A percentile compares a stretch with the other conserved stretches of the same genome.
phyloP scores from a whole-genome alignment of 2,113 vertebrate genomes.

The Aspiorhynchus laticeps region DNA sequence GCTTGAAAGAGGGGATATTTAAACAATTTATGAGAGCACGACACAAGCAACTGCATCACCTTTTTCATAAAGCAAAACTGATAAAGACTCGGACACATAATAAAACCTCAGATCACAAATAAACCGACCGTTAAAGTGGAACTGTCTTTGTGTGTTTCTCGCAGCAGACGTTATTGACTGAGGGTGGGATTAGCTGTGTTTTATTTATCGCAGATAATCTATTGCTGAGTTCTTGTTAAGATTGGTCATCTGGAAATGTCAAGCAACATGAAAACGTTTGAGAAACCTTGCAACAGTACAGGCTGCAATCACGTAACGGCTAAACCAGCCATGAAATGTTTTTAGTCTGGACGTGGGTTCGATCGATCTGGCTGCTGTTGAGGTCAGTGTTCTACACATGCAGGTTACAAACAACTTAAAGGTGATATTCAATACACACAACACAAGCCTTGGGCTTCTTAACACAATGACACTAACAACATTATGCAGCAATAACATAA shows the following conservation, averaged over 20 bases:
- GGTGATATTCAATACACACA: constrained; percentile 19
- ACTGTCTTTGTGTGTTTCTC: neutral
- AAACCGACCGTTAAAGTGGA: neutral
- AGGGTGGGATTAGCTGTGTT: neutral
- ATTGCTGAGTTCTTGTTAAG: neutral
- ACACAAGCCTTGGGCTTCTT: neutral
- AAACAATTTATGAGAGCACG: constrained; percentile 48
- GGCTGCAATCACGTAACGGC: constrained; percentile 21
- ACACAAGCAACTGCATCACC: constrained; percentile 9
- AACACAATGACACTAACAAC: neutral
- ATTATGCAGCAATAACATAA: neutral
- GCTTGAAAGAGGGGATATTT: constrained; percentile 14
- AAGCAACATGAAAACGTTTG: constrained; percentile 3
- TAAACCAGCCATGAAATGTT: constrained; percentile 53
- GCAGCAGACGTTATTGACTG: neutral
- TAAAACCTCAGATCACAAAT: constrained; percentile 7
- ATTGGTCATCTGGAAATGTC: neutral
- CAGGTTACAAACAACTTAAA: constrained; percentile 27
- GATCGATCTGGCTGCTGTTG: neutral
- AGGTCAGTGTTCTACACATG: constrained; percentile 39
- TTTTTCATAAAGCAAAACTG: constrained; percentile 26
- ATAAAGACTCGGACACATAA: neutral
- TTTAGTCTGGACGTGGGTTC: constrained; percentile 7
- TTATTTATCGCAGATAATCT: neutral
- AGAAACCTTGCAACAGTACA: neutral